Percentiles rank a stretch among this genome's conserved stretches.
phyloP scores from a whole-genome alignment of 2,113 vertebrate genomes.

The Ivindomyrus marchei region DNA sequence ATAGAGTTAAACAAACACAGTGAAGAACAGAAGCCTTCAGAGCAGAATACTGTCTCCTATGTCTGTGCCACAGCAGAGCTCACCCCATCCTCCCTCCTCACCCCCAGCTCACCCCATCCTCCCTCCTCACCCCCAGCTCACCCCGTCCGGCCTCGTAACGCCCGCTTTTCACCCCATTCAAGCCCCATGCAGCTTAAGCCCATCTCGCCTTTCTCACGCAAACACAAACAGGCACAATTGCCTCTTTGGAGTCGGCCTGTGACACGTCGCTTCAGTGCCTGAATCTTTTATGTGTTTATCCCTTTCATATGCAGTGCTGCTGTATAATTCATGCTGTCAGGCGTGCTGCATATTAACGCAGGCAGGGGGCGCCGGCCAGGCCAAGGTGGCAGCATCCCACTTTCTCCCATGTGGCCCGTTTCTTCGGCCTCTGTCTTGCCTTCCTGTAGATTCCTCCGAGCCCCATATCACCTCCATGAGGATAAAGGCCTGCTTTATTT shows the following conservation, averaged over 20 bases:
- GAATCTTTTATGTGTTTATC: constrained; percentile 64
- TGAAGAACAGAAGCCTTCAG: neutral
- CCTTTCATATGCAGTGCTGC: constrained; percentile 53
- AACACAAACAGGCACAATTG: constrained; percentile 22
- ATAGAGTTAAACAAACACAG: neutral
- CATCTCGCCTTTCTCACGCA: neutral
- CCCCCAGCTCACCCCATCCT: neutral
- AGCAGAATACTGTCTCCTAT: neutral
- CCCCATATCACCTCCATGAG: neutral
- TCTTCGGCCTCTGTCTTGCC: constrained; percentile 34
- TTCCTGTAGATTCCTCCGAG: constrained; percentile 22
- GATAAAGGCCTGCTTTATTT: neutral
- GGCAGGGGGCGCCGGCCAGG: constrained; percentile 41
- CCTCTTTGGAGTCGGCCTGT: constrained; percentile 30
- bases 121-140: neutral
- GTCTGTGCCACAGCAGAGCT: neutral
- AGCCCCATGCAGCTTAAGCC: neutral
- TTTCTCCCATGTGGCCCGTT: constrained; percentile 23
- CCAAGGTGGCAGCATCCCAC: constrained; percentile 25
- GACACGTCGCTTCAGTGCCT: constrained; percentile 44
- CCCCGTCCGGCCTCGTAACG: neutral
- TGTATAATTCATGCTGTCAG: constrained; percentile 56
- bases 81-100: neutral
- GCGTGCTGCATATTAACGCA: constrained; percentile 52
- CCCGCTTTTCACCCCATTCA: neutral